A percentile compares a stretch with the other conserved stretches of the same genome.
phyloP scores from a whole-genome alignment of 2,797 vertebrate genomes.

The Danio aesculapii region DNA sequence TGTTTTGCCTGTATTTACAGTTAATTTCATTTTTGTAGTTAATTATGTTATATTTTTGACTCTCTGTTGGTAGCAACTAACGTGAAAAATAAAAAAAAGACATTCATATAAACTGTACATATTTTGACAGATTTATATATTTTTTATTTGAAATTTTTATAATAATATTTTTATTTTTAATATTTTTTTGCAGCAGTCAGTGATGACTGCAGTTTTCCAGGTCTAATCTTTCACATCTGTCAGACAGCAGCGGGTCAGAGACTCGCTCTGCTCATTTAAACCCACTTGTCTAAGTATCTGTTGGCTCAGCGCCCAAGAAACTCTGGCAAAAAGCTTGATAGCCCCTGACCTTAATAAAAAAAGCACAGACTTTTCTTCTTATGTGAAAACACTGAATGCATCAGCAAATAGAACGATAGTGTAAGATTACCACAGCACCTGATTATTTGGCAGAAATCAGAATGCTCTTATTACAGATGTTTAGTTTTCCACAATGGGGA shows the following conservation, averaged over 20 bases:
- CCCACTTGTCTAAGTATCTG: constrained; percentile 35
- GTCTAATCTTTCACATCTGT: constrained; percentile 39
- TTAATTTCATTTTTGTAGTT: too few species aligned
- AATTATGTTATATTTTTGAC: too few species aligned
- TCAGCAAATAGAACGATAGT: neutral
- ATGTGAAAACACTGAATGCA: neutral
- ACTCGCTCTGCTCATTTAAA: constrained; percentile 34
- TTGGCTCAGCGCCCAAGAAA: constrained; percentile 42
- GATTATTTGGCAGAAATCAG: constrained; percentile 23
- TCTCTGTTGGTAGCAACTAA: too few species aligned
- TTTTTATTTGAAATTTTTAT: too few species aligned
- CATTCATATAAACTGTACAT: too few species aligned
- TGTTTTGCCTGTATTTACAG: too few species aligned
- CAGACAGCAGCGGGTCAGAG: constrained; percentile 16
- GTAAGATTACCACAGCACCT: constrained; percentile 8
- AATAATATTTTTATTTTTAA: too few species aligned
- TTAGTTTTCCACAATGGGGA: constrained; percentile 26
- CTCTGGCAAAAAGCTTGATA: constrained; percentile 36
- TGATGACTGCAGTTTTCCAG: neutral
- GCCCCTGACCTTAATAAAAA: constrained; percentile 8
- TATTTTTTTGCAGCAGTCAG: neutral
- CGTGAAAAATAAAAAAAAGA: too few species aligned
- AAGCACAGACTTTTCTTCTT: neutral
- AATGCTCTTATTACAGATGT: constrained; percentile 29
- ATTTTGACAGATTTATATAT: too few species aligned